Evolutionary conservation across 2,113 vertebrate genomes (phyloP).

Genomic region (Sylvietta virens): DNA sequence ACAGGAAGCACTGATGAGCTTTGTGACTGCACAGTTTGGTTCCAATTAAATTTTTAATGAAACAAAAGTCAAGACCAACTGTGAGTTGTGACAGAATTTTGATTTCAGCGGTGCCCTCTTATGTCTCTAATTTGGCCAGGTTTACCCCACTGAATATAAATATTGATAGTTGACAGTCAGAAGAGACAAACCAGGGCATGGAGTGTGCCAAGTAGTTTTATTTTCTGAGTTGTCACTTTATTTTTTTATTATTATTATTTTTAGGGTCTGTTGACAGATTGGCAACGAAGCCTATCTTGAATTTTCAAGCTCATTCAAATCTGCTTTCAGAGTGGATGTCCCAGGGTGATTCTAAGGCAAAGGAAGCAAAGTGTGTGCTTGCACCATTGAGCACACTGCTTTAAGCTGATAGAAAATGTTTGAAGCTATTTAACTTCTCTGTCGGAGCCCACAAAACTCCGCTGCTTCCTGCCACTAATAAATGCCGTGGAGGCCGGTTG

Average conservation of each 20-base stretch:
- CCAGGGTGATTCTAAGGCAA: constrained; percentile 14
- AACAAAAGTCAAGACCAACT: constrained; percentile 47
- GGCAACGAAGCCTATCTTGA: neutral
- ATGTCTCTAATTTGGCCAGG: neutral
- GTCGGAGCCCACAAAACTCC: neutral
- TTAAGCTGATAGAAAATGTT: constrained; percentile 29
- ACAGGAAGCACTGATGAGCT: constrained; percentile 54
- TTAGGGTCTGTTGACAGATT: constrained; percentile 15
- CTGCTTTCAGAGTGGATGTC: constrained; percentile 1
- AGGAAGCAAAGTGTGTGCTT: neutral
- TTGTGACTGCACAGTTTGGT: constrained; percentile 56
- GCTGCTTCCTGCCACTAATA: constrained; percentile 1
- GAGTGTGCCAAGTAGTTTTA: neutral
- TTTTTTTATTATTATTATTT: neutral
- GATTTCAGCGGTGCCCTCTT: constrained; percentile 15
- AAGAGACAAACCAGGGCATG: neutral
- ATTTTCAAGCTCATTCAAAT: constrained; percentile 35
- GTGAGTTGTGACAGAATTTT: constrained; percentile 27
- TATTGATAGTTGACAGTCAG: neutral
- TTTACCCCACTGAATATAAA: neutral
- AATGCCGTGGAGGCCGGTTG: neutral
- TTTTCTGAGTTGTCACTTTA: neutral
- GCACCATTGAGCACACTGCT: constrained; percentile 9
- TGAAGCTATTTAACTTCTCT: constrained; percentile 43
- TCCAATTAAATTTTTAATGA: constrained; percentile 70